phyloP scores from a whole-genome alignment of 2,113 vertebrate genomes.

The Mandrillus leucophaeus region DNA sequence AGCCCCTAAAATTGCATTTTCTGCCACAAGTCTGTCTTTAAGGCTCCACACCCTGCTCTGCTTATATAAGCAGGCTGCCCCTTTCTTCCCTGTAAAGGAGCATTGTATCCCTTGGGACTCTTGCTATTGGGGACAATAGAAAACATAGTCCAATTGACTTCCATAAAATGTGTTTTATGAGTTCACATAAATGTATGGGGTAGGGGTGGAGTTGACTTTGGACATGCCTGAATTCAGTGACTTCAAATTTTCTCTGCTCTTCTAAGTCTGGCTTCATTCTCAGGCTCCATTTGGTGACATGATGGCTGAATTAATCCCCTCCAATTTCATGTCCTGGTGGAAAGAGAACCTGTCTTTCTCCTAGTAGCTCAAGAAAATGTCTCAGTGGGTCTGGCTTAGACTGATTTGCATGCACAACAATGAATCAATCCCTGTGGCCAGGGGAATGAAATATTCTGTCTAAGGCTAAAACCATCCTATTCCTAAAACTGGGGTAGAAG shows the following conservation, averaged over 20 bases:
- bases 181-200: not conserved
- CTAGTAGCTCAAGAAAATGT: not conserved
- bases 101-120: not conserved
- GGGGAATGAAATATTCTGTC: not conserved
- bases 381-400: not conserved
- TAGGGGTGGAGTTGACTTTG: not conserved
- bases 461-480: not conserved
- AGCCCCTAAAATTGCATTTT: not conserved
- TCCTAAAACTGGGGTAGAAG: slow-evolving; percentile 11
- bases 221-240: not conserved
- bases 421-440: not conserved
- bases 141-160: not conserved
- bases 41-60: not conserved
- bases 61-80: not conserved
- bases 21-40: not conserved
- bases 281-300: not conserved
- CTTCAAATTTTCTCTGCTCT: not conserved
- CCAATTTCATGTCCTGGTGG: not conserved
- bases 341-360: not conserved
- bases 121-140: not conserved
- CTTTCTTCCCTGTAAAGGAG: not conserved
- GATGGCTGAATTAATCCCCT: not conserved
- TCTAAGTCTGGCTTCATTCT: slow-evolving; percentile 25
- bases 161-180: not conserved
- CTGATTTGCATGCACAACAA: not conserved